Evolutionary conservation across 2,888 invertebrate genomes (phyloP).

Genomic region (Drosophila mercatorum): DNA sequence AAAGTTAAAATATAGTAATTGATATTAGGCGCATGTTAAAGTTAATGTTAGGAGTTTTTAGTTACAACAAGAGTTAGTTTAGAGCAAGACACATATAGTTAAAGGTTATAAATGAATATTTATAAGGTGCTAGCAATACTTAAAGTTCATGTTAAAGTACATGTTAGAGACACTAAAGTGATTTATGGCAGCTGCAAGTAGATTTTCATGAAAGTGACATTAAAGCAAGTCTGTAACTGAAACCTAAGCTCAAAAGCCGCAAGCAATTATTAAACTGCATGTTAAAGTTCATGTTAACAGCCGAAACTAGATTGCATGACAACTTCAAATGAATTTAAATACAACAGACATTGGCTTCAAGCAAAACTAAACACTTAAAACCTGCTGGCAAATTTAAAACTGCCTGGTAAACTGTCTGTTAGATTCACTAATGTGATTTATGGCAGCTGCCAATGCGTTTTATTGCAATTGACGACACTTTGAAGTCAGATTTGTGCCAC

Average conservation of each 20-base stretch:
- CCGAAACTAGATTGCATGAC: too few relatives aligned
- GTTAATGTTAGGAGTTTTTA: background rate
- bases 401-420: background rate
- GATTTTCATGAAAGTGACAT: background rate
- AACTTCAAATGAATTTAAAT: background rate
- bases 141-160: background rate
- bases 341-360: background rate
- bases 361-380: background rate
- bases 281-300: background rate
- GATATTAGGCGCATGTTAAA: background rate
- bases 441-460: conserved; percentile 6
- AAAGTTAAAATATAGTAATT: background rate
- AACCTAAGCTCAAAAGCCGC: background rate
- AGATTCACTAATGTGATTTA: background rate
- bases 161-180: background rate
- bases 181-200: background rate
- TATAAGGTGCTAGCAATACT: background rate
- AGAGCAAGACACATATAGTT: too few relatives aligned
- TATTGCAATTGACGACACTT: conserved; percentile 11
- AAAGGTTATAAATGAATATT: too few relatives aligned
- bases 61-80: too few relatives aligned
- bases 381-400: background rate
- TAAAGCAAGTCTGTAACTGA: background rate
- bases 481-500: conserved; percentile 2
- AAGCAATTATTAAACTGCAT: background rate